Conservation (phyloP, 2,113 vertebrate species). For the Cyanistes caeruleus region DNA sequence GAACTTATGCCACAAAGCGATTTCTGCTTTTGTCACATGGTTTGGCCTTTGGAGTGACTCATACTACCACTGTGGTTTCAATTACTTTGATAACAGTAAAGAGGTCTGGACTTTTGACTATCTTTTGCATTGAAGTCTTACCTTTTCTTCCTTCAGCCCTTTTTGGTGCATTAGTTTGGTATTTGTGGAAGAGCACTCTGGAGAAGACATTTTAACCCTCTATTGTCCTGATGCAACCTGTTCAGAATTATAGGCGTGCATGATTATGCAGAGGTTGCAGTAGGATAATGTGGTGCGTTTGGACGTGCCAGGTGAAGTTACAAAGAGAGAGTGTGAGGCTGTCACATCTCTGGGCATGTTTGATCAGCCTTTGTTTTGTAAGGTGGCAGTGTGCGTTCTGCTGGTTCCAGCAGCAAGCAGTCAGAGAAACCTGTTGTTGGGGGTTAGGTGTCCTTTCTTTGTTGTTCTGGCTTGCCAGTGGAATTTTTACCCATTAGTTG, state of each 20-base stretch:
- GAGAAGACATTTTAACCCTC: neutral
- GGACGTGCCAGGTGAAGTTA: neutral
- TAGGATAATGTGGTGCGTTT: neutral
- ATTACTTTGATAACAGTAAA: neutral
- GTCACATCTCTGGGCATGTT: fast-evolving
- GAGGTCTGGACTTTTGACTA: neutral
- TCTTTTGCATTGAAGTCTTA: neutral
- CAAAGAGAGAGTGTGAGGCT: fast-evolving
- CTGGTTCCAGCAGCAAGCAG: neutral
- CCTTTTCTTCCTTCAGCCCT: neutral
- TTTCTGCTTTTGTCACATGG: neutral
- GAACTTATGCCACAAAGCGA: neutral
- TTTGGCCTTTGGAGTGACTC: neutral
- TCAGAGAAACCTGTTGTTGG: neutral
- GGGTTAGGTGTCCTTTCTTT: too few relatives aligned
- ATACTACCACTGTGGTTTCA: neutral
- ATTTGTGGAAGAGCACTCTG: neutral
- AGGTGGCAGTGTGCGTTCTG: neutral
- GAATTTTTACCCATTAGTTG: too few relatives aligned
- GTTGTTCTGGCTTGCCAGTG: too few relatives aligned
- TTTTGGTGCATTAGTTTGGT: neutral
- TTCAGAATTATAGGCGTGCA: neutral
- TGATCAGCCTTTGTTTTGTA: neutral
- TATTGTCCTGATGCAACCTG: neutral
- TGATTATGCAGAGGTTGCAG: neutral